phyloP scores from a whole-genome alignment of 1,140 invertebrate genomes.

The Macrocentrus cingulum region DNA sequence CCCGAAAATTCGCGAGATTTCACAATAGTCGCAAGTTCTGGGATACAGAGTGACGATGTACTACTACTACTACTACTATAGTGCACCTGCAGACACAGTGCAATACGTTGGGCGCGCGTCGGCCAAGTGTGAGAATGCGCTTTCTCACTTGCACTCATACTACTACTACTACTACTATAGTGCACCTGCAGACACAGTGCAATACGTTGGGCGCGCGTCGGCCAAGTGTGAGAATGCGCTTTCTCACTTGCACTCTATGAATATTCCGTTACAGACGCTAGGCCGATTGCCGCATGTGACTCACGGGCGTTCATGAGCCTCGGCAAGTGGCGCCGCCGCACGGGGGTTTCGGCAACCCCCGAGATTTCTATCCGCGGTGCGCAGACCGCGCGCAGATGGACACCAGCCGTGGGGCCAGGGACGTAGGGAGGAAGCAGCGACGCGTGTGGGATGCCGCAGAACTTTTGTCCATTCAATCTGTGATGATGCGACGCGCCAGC shows the following conservation, averaged over 20 bases:
- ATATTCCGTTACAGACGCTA: conserved; percentile 20
- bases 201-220: too few species aligned
- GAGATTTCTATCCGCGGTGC: conserved; percentile 34
- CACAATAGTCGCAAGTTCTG: too few species aligned
- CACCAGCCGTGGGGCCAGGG: background rate
- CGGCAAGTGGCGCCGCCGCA: conserved; percentile 52
- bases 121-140: too few species aligned
- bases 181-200: too few species aligned
- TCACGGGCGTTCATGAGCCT: conserved; percentile 42
- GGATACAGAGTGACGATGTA: too few species aligned
- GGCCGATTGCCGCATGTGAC: conserved; percentile 41
- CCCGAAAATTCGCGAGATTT: too few species aligned
- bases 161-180: too few species aligned
- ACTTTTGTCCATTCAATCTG: conserved; percentile 27
- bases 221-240: too few species aligned
- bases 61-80: too few species aligned
- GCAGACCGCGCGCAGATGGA: background rate
- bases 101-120: too few species aligned
- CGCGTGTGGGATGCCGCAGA: conserved; percentile 18
- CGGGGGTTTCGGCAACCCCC: conserved; percentile 51
- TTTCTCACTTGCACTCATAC: conserved; percentile 16
- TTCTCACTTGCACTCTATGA: conserved; percentile 21
- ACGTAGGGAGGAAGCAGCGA: background rate
- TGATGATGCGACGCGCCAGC: background rate
- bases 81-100: too few species aligned